Percentiles rank a stretch among this genome's conserved stretches.
phyloP scores from a whole-genome alignment of 2,797 vertebrate genomes.

The Oreochromis mossambicus region DNA sequence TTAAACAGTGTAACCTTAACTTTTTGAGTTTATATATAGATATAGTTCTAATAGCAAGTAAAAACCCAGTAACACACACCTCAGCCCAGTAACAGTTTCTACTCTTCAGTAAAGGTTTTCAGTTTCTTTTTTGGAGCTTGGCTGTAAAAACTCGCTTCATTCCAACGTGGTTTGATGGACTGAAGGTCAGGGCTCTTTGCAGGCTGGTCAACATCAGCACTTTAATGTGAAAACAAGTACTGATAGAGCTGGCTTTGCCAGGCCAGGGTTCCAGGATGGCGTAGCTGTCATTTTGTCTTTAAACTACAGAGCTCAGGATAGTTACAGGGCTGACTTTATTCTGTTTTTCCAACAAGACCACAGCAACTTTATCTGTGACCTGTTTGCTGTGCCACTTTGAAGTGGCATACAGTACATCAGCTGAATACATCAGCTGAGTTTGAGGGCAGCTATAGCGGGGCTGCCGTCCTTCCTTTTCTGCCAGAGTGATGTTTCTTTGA shows the following conservation, averaged over 20 bases:
- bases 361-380: background rate
- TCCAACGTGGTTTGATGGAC: background rate
- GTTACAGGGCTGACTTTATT: background rate
- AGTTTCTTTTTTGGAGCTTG: background rate
- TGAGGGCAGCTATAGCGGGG: background rate
- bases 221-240: background rate
- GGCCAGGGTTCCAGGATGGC: background rate
- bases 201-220: background rate
- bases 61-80: background rate
- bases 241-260: background rate
- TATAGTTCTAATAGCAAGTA: background rate
- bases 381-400: background rate
- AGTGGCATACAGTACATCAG: background rate
- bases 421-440: background rate
- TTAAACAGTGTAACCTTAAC: background rate
- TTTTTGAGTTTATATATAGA: background rate
- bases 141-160: background rate
- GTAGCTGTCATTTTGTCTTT: background rate
- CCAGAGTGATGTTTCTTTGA: conserved; percentile 1
- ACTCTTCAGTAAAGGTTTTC: background rate
- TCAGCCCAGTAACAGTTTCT: background rate
- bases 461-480: background rate
- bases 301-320: background rate
- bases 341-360: background rate
- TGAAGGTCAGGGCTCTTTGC: background rate